phyloP scores from a whole-genome alignment of 2,888 invertebrate genomes.

The Cenopis cana region DNA sequence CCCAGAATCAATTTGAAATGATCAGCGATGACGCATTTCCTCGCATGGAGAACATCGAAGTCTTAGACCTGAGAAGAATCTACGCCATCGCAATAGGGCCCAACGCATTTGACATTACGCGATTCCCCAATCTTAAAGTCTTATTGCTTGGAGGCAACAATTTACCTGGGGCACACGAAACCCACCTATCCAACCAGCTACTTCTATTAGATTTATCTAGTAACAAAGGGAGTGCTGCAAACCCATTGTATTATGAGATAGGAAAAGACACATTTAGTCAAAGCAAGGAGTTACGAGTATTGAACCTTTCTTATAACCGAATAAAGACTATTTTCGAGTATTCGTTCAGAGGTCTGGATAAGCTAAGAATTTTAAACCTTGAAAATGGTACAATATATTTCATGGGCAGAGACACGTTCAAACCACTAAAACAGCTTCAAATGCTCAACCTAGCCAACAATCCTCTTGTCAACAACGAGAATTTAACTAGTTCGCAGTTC shows the following conservation, averaged over 20 bases:
- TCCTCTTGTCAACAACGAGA: constrained; percentile 72
- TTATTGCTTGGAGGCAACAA: constrained; percentile 82
- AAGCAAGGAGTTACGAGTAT: constrained; percentile 73
- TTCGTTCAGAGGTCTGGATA: constrained; percentile 80
- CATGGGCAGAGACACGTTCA: constrained; percentile 79
- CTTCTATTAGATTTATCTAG: constrained; percentile 80
- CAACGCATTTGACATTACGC: constrained; percentile 73
- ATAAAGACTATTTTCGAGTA: constrained; percentile 79
- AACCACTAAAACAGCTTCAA: constrained; percentile 70
- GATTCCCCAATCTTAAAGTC: constrained; percentile 81
- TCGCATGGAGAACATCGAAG: constrained; percentile 80
- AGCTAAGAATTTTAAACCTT: constrained; percentile 78
- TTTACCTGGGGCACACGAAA: constrained; percentile 80
- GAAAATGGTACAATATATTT: constrained; percentile 82
- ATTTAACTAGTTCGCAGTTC: constrained; percentile 73
- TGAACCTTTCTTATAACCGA: constrained; percentile 84
- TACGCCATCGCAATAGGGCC: constrained; percentile 75
- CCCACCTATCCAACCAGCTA: constrained; percentile 77
- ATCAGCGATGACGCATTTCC: constrained; percentile 82
- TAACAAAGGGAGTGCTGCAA: constrained; percentile 74
- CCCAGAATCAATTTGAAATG: constrained; percentile 84
- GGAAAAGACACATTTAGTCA: constrained; percentile 78
- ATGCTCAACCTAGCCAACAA: constrained; percentile 84
- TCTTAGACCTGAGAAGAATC: constrained; percentile 84
- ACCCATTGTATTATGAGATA: constrained; percentile 80